These are phyloP conservation scores for Agrilus planipennis DNA, from an alignment of 1,140 invertebrate genomes.

Conservation along the genomic window DNA sequence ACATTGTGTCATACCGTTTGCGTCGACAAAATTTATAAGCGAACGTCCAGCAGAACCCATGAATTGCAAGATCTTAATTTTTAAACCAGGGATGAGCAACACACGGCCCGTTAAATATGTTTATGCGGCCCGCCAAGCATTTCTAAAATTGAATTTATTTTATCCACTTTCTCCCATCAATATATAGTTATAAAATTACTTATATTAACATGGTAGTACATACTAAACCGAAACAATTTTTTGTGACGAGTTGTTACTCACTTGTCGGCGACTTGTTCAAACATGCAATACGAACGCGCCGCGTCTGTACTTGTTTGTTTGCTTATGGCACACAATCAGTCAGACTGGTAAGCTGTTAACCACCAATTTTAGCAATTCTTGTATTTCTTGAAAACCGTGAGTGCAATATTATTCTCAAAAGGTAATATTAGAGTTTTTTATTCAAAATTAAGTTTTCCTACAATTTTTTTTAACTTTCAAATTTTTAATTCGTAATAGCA, in stretches of 20 bases:
- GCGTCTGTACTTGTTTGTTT: conserved; percentile 7
- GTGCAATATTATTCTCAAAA: conserved; percentile 9
- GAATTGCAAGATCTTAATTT: too few species aligned
- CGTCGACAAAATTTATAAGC: neutral
- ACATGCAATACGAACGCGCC: conserved; percentile 12
- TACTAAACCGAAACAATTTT: conserved; percentile 10
- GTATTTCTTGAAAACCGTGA: conserved; percentile 10
- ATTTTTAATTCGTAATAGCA: too few species aligned
- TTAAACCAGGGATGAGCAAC: too few species aligned
- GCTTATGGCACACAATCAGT: conserved; percentile 8
- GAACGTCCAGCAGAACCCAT: too few species aligned
- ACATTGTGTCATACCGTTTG: too few species aligned
- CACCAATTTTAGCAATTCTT: conserved; percentile 10
- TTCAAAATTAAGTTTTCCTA: conserved; percentile 8
- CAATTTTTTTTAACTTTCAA: conserved; percentile 10
- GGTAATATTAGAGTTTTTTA: conserved; percentile 11
- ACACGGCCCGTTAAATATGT: too few species aligned
- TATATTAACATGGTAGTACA: conserved; percentile 11
- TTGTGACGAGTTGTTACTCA: conserved; percentile 9
- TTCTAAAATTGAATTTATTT: too few species aligned
- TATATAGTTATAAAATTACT: conserved; percentile 12
- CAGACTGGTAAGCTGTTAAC: conserved; percentile 1
- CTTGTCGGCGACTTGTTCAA: conserved; percentile 8
- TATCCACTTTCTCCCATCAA: conserved; percentile 9
- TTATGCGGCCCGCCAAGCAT: too few species aligned